Percentiles rank a stretch among this genome's conserved stretches.
phyloP scores from a whole-genome alignment of 2,888 invertebrate species.

The Fragum whitleyi region DNA sequence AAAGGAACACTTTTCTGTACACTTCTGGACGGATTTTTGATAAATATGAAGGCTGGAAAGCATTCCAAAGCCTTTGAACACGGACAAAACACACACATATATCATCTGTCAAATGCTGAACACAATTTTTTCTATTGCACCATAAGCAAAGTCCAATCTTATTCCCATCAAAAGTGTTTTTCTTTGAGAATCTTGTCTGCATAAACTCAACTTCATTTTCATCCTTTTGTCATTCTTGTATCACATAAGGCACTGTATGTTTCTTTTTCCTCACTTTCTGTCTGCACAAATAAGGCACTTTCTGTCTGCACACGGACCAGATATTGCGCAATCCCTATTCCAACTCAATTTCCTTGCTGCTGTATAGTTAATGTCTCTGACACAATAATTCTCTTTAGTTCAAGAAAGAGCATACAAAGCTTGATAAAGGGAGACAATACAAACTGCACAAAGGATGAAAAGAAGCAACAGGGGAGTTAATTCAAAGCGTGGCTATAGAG shows the following conservation, averaged over 20 bases:
- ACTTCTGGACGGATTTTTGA: slow-evolving; percentile 48
- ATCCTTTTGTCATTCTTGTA: background rate
- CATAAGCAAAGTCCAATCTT: background rate
- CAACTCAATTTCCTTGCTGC: background rate
- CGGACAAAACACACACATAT: background rate
- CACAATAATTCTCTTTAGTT: background rate
- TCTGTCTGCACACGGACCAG: background rate
- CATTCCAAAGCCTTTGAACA: background rate
- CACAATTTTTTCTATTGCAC: slow-evolving; percentile 19
- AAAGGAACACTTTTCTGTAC: slow-evolving; percentile 37
- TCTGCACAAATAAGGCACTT: background rate
- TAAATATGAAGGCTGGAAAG: slow-evolving; percentile 23
- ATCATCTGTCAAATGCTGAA: background rate
- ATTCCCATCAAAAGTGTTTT: background rate
- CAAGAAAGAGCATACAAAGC: slow-evolving; percentile 2
- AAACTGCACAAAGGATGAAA: slow-evolving; percentile 18
- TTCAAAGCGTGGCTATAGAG: slow-evolving; percentile 10
- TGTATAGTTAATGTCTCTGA: background rate
- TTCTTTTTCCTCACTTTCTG: background rate
- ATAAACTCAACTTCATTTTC: background rate
- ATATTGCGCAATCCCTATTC: background rate
- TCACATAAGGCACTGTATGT: background rate
- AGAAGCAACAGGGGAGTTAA: slow-evolving; percentile 23
- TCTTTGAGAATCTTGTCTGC: background rate
- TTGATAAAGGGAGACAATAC: slow-evolving; percentile 8